Evolutionary conservation across 2,888 invertebrate species (phyloP).

Genomic region (Diarsia mendica): DNA sequence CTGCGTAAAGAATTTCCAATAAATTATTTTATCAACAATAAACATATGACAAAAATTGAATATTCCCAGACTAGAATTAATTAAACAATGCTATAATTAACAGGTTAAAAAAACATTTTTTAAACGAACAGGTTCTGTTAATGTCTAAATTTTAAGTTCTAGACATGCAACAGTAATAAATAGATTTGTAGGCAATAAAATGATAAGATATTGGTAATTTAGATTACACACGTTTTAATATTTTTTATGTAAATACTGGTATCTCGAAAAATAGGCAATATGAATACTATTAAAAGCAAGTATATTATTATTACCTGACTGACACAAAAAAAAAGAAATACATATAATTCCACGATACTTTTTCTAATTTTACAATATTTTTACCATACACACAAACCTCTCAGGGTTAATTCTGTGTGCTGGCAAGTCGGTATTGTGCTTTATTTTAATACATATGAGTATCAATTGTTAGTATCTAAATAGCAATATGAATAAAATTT

Average conservation of each 20-base stretch:
- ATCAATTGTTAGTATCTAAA: no score
- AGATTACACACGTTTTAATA: background rate
- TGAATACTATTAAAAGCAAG: background rate
- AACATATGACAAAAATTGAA: conserved; percentile 13
- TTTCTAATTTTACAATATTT: no score
- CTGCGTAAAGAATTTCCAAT: background rate
- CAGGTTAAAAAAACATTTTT: background rate
- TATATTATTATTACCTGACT: background rate
- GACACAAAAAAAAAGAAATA: no score
- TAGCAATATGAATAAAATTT: no score
- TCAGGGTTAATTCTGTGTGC: no score
- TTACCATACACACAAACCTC: no score
- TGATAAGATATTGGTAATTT: background rate
- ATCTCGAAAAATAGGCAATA: background rate
- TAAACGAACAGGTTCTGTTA: background rate
- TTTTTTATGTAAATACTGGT: background rate
- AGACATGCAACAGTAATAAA: background rate
- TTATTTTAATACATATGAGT: no score
- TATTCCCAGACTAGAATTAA: background rate
- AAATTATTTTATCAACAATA: conserved; percentile 13
- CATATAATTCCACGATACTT: no score
- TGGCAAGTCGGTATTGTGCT: no score
- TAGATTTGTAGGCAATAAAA: background rate
- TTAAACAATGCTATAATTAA: background rate
- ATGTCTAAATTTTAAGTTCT: no score